A percentile compares a stretch with the other conserved stretches of the same genome.
phyloP scores from a whole-genome alignment of 1,140 invertebrate species.

The Macrotrachela quadricornifera region DNA sequence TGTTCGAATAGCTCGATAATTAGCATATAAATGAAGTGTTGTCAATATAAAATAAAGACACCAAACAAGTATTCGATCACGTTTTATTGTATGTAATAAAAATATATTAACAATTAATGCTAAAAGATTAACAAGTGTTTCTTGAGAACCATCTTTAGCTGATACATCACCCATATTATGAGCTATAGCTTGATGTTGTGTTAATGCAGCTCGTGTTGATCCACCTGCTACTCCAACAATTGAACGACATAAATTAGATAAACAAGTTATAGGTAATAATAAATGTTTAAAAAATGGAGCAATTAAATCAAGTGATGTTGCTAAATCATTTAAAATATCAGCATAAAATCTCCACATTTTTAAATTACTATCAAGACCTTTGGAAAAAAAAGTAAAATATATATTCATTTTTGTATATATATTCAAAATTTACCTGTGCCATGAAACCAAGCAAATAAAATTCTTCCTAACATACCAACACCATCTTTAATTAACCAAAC shows the following conservation, averaged over 20 bases:
- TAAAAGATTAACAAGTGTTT: constrained; percentile 7
- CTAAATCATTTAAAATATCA: constrained; percentile 70
- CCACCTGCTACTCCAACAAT: constrained; percentile 64
- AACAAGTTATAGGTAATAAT: not conserved
- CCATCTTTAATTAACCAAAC: constrained; percentile 74
- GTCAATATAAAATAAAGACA: not conserved
- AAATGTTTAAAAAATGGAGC: constrained; percentile 15
- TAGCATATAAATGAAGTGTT: not conserved
- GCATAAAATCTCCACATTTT: constrained; percentile 87
- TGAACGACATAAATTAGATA: constrained; percentile 16
- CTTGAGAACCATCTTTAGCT: constrained; percentile 80
- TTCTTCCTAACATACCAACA: constrained; percentile 50
- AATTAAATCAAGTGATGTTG: constrained; percentile 39
- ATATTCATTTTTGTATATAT: no score
- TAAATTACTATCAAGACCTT: constrained; percentile 50
- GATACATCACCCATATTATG: constrained; percentile 77
- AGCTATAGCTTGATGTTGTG: constrained; percentile 60
- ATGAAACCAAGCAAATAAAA: constrained; percentile 72
- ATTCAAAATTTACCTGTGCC: constrained; percentile 34
- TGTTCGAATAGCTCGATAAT: constrained; percentile 1
- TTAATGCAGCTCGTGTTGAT: constrained; percentile 68
- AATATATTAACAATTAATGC: constrained; percentile 8
- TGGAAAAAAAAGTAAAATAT: no score
- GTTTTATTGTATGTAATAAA: no score
- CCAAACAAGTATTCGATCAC: not conserved